These are phyloP conservation scores for Struthio camelus DNA, from an alignment of 2,113 vertebrate species.

Conservation along the genomic window DNA sequence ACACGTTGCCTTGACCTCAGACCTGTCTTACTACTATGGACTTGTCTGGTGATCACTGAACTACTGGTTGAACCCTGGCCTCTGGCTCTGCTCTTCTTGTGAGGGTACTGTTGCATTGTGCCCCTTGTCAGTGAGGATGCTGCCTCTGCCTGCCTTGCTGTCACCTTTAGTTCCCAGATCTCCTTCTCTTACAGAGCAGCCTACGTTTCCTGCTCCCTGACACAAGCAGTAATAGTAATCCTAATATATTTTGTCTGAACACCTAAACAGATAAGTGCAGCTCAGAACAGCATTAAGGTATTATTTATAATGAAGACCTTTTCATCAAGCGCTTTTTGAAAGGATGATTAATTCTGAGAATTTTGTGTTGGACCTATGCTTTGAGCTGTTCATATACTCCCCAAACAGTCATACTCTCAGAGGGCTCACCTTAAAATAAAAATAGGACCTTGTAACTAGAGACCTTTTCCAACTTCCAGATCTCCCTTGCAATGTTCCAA, in stretches of 20 bases:
- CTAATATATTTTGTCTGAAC: neutral
- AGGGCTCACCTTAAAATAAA: neutral
- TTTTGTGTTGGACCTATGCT: neutral
- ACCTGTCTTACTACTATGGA: neutral
- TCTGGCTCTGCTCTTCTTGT: neutral
- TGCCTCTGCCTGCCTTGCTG: neutral
- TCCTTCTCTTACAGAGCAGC: neutral
- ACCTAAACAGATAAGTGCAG: neutral
- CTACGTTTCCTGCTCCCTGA: neutral
- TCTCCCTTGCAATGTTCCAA: neutral
- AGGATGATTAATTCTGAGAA: neutral
- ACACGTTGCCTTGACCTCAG: neutral
- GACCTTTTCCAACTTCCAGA: neutral
- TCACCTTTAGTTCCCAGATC: neutral
- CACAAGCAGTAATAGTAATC: neutral
- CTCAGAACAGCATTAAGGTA: neutral
- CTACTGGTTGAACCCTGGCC: neutral
- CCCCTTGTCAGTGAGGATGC: neutral
- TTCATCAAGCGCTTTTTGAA: neutral
- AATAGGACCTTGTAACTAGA: neutral
- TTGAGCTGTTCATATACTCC: neutral
- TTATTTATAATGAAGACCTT: neutral
- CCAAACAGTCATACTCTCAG: neutral
- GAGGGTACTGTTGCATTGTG: neutral
- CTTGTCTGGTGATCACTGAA: neutral